These are phyloP conservation scores for Dromococcyx pavoninus DNA, from an alignment of 2,797 vertebrate species.

Conservation along the genomic window DNA sequence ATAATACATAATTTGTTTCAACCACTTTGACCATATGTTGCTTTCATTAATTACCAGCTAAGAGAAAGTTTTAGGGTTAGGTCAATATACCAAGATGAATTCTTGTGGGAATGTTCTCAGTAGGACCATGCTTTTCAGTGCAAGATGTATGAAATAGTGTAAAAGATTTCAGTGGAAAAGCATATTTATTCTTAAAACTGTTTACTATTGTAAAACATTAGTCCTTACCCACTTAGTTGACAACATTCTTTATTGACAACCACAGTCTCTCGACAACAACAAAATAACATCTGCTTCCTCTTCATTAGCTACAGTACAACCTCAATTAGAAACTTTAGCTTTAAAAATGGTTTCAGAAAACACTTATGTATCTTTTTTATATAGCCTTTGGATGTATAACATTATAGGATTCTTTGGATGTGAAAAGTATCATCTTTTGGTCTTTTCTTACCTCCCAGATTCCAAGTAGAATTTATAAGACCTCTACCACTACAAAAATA, in stretches of 20 bases:
- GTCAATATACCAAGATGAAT: background rate
- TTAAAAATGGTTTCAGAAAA: constrained; percentile 4
- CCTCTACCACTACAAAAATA: background rate
- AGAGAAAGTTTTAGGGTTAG: background rate
- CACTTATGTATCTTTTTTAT: background rate
- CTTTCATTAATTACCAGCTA: constrained; percentile 17
- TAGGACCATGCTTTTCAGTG: background rate
- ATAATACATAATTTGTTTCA: background rate
- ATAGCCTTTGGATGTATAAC: background rate
- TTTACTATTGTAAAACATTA: background rate
- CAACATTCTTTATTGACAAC: background rate
- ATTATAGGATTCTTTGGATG: background rate
- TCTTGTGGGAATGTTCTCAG: background rate
- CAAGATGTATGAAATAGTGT: background rate
- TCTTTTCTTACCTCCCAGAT: background rate
- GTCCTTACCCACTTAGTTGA: background rate
- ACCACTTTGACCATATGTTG: background rate
- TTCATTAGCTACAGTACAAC: background rate
- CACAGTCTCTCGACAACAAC: background rate
- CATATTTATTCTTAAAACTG: background rate
- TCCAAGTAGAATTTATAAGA: background rate
- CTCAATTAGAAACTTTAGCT: background rate
- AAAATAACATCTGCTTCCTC: constrained; percentile 3
- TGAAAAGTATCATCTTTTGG: background rate
- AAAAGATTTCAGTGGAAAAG: background rate